Evolutionary conservation across 2,888 invertebrate species (phyloP), one percentile per base, ranked within the genome.

Genomic region (Hydrotaea diabolus): DNA sequence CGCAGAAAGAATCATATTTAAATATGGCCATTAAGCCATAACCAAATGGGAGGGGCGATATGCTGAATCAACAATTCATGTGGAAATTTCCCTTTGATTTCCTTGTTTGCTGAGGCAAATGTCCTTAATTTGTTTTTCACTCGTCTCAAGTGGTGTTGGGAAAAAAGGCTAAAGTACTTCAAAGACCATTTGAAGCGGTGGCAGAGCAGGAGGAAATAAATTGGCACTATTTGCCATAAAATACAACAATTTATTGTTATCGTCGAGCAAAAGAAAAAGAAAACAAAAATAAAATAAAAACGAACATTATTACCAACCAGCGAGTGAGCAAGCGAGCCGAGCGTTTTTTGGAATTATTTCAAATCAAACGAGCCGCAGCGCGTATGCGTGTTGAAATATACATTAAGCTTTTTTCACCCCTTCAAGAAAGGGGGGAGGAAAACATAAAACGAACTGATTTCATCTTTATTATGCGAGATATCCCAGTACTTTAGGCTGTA

Each of bases 181-280:
- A 9, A 1, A 11, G 9, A 11, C 39, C 39, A 39, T 39, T 8
- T 39, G 9, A 11, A n/a, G n/a, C 3, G n/a, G 13, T 55, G 55
- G 55, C 1, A 21, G 55, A 13, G 31, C 7, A 31, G 39, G 36
- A 19, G n/a, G 3, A 66, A 19, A 66, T 66, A 66, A 66, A 66
- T 66, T 66, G 66, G 39, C 66, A 43, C 43, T 66, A 66, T 66
- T 43, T 66, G 43, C 66, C 39, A 66, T 66, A 39, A 66, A 66
- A 66, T 66, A 36, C 39, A 21, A 66, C 9, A 66, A 66, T 66
- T 66, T 66, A 66, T 43, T 39, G 66, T 66, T 66, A 66, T 66
- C 43, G 66, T 19, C 17, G 2, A n/a, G n/a, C n/a, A n/a, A n/a
- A n/a, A n/a, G n/a, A 39, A 36, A 39, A 64, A 31, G n/a, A 62